Evolutionary conservation across 2,797 vertebrate genomes (phyloP), one percentile per base, ranked within the genome.

Genomic region (Halcyon chelicuti): DNA sequence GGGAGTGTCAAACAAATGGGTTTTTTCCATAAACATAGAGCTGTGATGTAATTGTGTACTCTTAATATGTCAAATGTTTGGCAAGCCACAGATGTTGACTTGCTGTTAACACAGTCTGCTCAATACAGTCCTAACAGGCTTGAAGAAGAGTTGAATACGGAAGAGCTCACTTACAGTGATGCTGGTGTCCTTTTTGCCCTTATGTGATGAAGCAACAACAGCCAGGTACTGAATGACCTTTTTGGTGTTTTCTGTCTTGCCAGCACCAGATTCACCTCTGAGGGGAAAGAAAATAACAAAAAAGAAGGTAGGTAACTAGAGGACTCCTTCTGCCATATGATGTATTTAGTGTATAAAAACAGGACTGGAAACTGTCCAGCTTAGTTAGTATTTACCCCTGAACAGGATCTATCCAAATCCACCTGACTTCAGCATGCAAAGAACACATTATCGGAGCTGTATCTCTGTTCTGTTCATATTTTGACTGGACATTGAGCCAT

Each of bases 221-320:
- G 99, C 99, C 97, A 99, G 98, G 91, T 99, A 99, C 97, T 99
- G 99, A 97, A 99, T 99, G 91, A 99, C 99, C 94, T 99, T 99
- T 97, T 99, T 99, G 95, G 99, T 99, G 94, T 99, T 99, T 96
- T 99, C 99, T 4, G 99, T 99, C 97, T 99, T 99, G 39, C 99
- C 99, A 7, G 99, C 99, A 73, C 99, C 99, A 60, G 99, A 99
- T 98, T 99, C 99, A 35, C 99, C 99, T 76, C 99, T 99, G 86
- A 82, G 29, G 58, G 57, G 42, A 71, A 80, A 87, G 73, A 86
- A 91, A 87, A 70, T 25, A 80, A 40, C 46, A 94, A 26, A 88
- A 67, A 79, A 81, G 23, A 80, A 95, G 63, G 60, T 42, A 20
- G 31, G 68, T 92, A 90, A 96, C 18, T 49, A 62, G 61, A 57